phyloP scores from a whole-genome alignment of 1,140 invertebrate species.

The Anastrepha obliqua region DNA sequence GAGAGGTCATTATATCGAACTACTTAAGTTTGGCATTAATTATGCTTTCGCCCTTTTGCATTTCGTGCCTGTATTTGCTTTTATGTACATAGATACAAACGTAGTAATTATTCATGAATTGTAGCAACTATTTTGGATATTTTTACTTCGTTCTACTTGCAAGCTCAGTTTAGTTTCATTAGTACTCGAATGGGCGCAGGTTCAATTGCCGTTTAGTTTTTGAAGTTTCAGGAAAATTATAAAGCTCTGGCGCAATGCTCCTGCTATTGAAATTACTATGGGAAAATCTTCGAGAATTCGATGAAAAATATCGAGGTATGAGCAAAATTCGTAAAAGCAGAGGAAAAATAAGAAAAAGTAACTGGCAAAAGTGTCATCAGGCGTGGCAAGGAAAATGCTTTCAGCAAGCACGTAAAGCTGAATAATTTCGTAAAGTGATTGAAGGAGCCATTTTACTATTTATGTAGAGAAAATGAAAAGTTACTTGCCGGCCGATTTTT shows the following conservation, averaged over 20 bases:
- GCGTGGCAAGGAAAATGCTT: too few relatives aligned
- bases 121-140: background rate
- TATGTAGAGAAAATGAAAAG: too few relatives aligned
- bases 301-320: slow-evolving; percentile 21
- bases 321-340: too few relatives aligned
- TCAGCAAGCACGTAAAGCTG: too few relatives aligned
- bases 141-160: background rate
- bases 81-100: background rate
- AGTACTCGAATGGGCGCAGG: background rate
- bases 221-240: background rate
- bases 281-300: background rate
- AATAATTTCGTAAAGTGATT: too few relatives aligned
- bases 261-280: background rate
- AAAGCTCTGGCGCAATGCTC: background rate
- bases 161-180: background rate
- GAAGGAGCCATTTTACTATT: too few relatives aligned
- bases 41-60: background rate
- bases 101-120: background rate
- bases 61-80: background rate
- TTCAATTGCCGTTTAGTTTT: background rate
- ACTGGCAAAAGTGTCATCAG: too few relatives aligned
- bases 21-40: background rate
- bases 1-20: background rate
- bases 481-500: too few relatives aligned
- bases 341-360: too few relatives aligned